Base-by-base conservation (phyloP, 2,888 invertebrate species). In the Oegoconia quadripuncta region DNA sequence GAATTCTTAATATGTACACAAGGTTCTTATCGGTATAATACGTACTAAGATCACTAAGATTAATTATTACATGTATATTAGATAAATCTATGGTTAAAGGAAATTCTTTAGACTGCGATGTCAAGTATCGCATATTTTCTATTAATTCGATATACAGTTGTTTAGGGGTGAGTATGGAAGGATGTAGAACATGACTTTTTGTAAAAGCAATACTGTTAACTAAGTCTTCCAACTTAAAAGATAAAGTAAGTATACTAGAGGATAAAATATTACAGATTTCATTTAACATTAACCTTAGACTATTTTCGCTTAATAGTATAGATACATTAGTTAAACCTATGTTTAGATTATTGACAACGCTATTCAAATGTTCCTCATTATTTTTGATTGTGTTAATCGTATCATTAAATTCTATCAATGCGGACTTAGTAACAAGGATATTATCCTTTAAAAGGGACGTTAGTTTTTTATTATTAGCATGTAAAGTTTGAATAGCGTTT, bases 211-310 rank as follows among this genome's bases (percentile, higher is more conserved):
- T 23, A 8, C 16, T 17, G 16, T 27, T 37, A 8, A 41, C 11
- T 11, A 37, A 34, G 20, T 46, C 35, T 34, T 42, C 40, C 12
- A 39, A 13, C 23, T 42, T 42, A 29, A 46, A 46, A 17, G 37
- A 42, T 22, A 46, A 34, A n/a, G 38, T 40, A 29, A 42, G 23
- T 12, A 46, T 20, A 25, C 28, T 39, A 14, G 27, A 32, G 15
- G 37, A 37, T 34, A 42, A 23, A 4, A 42, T 37, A 34, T 42
- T 42, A 12, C 39, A 13, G 3, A 40, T 37, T 30, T 34, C 29
- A 15, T 17, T 25, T 15, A 40, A 9, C 16, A 30, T 34, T 9
- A 35, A 31, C 23, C 25, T 39, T 14, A 42, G 22, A n/a, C n/a
- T n/a, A n/a, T n/a, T n/a, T n/a, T n/a, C n/a, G n/a, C n/a, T n/a